A percentile compares a stretch with the other conserved stretches of the same genome.
Conservation (phyloP, 1,140 invertebrate genomes). For the Drosophila ironensis region DNA sequence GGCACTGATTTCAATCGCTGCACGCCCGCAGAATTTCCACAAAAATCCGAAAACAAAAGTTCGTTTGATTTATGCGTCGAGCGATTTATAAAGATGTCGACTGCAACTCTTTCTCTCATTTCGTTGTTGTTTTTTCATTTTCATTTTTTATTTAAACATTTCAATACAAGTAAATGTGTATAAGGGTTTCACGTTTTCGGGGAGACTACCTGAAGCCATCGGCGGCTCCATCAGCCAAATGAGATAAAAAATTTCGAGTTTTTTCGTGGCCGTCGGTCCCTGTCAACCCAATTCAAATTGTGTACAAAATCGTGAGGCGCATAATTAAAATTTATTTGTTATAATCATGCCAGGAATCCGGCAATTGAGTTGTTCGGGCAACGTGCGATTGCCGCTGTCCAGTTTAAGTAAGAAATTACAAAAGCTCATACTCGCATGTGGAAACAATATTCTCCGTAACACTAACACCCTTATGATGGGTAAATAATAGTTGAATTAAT, state of each 20-base stretch:
- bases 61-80: constrained; percentile 68
- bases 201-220: constrained; percentile 51
- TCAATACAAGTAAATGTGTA: constrained; percentile 34
- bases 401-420: constrained; percentile 21
- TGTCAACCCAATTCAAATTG: constrained; percentile 80
- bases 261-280: constrained; percentile 39
- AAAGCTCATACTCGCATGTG: neutral
- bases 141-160: constrained; percentile 30
- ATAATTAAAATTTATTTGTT: constrained; percentile 75
- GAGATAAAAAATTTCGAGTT: constrained; percentile 40
- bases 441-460: too few species aligned
- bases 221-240: constrained; percentile 8
- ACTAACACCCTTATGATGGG: too few species aligned
- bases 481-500: constrained; percentile 17
- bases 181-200: constrained; percentile 51
- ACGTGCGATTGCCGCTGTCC: constrained; percentile 3
- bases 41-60: constrained; percentile 50
- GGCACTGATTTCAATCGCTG: constrained; percentile 51
- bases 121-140: constrained; percentile 4
- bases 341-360: constrained; percentile 56
- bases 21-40: constrained; percentile 73
- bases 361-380: constrained; percentile 60
- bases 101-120: constrained; percentile 39
- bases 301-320: constrained; percentile 75
- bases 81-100: constrained; percentile 78